These are phyloP conservation scores for Stenurella melanura DNA, from an alignment of 2,888 invertebrate genomes.

Conservation along the genomic window DNA sequence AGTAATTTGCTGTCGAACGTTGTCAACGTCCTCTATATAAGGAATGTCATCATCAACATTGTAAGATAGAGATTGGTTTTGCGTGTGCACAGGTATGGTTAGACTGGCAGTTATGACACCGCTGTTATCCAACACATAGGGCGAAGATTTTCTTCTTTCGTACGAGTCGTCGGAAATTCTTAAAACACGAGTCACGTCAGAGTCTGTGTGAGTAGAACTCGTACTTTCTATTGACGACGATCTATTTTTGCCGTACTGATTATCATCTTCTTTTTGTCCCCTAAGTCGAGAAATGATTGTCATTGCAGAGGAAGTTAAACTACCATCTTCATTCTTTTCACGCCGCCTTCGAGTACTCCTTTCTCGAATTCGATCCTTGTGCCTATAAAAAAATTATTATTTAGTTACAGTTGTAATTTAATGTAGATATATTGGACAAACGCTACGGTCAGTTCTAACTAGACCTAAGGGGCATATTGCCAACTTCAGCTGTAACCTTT, in stretches of 20 bases:
- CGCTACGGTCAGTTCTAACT: no score
- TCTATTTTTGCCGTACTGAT: constrained; percentile 68
- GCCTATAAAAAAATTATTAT: constrained; percentile 60
- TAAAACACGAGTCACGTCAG: constrained; percentile 72
- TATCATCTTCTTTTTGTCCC: constrained; percentile 70
- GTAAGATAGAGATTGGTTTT: constrained; percentile 71
- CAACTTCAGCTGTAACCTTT: no score
- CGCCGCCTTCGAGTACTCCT: constrained; percentile 74
- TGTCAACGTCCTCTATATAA: constrained; percentile 78
- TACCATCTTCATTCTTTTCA: constrained; percentile 71
- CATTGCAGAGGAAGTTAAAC: constrained; percentile 75
- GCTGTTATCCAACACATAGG: constrained; percentile 75
- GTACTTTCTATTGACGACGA: constrained; percentile 71
- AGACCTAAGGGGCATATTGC: no score
- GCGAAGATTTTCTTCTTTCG: constrained; percentile 78
- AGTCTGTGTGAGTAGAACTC: constrained; percentile 76
- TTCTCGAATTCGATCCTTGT: constrained; percentile 72
- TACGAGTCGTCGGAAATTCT: constrained; percentile 59
- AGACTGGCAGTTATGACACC: constrained; percentile 87
- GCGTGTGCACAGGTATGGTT: constrained; percentile 80
- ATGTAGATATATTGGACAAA: no score
- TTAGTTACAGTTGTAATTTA: not conserved
- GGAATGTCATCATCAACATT: constrained; percentile 82
- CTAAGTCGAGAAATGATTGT: constrained; percentile 76
- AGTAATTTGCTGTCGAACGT: constrained; percentile 69